Conservation (phyloP, 30 jellyfish, hydroid and myxozoan species). For the Mastigias papua region DNA sequence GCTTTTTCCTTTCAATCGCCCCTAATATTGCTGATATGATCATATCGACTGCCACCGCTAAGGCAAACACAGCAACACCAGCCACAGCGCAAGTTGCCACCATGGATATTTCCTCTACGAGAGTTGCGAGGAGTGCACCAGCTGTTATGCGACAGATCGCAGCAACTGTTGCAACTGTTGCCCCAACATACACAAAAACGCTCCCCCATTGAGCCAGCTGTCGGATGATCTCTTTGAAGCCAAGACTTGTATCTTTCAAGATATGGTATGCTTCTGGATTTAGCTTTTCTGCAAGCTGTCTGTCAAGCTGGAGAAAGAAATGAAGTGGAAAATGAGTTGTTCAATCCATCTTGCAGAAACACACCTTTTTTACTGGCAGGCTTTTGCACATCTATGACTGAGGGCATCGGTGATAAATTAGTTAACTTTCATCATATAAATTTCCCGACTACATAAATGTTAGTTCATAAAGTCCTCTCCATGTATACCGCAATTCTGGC, state of each 20-base stretch:
- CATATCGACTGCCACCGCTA: conserved; percentile 7
- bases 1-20: conserved; percentile 11
- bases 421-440: too few species aligned
- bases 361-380: too few species aligned
- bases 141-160: conserved; percentile 3
- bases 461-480: too few species aligned
- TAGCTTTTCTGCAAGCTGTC: neutral
- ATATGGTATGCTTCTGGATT: conserved; percentile 14
- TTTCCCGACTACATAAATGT: too few species aligned
- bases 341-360: too few species aligned
- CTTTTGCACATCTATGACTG: too few species aligned
- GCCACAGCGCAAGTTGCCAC: neutral
- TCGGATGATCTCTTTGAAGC: conserved; percentile 1
- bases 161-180: neutral
- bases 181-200: neutral
- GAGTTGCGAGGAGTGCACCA: conserved; percentile 13
- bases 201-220: conserved; percentile 6
- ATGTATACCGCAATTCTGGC: too few species aligned
- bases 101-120: neutral
- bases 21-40: conserved; percentile 22
- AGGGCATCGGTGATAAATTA: too few species aligned
- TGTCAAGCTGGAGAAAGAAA: conserved; percentile 9
- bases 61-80: conserved; percentile 1
- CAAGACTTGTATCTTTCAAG: conserved; percentile 6
- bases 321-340: too few species aligned